A percentile compares a stretch with the other conserved stretches of the same genome.
Conservation (phyloP, 1,140 invertebrate species). For the Drosophila tsacasi region DNA sequence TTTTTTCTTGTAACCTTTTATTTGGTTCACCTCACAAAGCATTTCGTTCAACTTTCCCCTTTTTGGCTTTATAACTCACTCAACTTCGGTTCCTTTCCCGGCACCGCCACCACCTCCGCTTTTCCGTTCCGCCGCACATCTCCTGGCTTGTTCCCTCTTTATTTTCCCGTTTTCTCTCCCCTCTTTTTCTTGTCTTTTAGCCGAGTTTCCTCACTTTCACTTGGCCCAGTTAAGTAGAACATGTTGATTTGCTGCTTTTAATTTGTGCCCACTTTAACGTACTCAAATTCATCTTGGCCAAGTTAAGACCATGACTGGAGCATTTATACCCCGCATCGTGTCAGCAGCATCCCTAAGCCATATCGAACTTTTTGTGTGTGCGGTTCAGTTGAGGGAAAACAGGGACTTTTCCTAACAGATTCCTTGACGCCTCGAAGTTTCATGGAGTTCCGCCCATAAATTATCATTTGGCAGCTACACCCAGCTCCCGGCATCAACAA, state of each 20-base stretch:
- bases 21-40: constrained; percentile 40
- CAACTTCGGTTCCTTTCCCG: constrained; percentile 16
- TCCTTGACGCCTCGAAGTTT: constrained; percentile 75
- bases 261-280: constrained; percentile 42
- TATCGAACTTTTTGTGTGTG: constrained; percentile 8
- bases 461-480: constrained; percentile 78
- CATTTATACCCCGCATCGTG: constrained; percentile 16
- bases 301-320: constrained; percentile 31
- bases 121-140: constrained; percentile 23
- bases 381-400: constrained; percentile 1
- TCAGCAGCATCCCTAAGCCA: neutral
- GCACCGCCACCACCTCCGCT: neutral
- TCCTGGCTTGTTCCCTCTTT: constrained; percentile 1
- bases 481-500: constrained; percentile 28
- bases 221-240: constrained; percentile 45
- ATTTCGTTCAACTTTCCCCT: constrained; percentile 41
- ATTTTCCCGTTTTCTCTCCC: neutral
- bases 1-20: too few relatives aligned
- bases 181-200: neutral
- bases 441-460: constrained; percentile 73
- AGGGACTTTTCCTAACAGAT: constrained; percentile 62
- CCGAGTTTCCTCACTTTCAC: constrained; percentile 19
- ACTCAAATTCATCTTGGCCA: constrained; percentile 48
- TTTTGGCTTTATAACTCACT: constrained; percentile 54
- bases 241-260: constrained; percentile 55